These are phyloP conservation scores for Brachionus manjavacas DNA, from an alignment of 1,140 invertebrate genomes.

Conservation along the genomic window DNA sequence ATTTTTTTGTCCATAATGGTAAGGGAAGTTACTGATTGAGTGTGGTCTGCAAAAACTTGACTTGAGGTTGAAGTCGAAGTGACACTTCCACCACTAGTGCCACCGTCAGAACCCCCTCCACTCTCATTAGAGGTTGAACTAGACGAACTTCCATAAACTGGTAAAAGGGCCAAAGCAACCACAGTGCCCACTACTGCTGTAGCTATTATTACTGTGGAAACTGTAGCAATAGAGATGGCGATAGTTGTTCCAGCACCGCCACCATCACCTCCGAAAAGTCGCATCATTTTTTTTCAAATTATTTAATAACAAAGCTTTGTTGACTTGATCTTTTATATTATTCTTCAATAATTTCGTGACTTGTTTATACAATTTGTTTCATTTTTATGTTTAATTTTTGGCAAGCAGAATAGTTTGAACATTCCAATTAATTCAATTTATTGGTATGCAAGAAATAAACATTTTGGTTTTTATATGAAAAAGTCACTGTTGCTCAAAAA, in stretches of 20 bases:
- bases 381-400: no score
- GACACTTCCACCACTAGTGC: neutral
- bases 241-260: neutral
- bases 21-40: neutral
- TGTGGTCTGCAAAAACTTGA: neutral
- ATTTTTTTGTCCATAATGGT: neutral
- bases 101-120: neutral
- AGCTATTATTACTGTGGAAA: neutral
- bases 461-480: no score
- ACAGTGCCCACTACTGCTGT: neutral
- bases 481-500: no score
- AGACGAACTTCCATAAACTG: neutral
- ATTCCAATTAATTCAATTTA: no score
- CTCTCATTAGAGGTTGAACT: neutral
- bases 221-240: neutral
- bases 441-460: no score
- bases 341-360: neutral
- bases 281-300: neutral
- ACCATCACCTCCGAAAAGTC: neutral
- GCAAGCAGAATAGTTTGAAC: no score
- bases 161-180: neutral
- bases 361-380: neutral
- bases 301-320: neutral
- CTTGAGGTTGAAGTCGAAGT: neutral
- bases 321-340: neutral